phyloP scores from a whole-genome alignment of 2,888 invertebrate genomes.

The Mallateleia sp. region DNA sequence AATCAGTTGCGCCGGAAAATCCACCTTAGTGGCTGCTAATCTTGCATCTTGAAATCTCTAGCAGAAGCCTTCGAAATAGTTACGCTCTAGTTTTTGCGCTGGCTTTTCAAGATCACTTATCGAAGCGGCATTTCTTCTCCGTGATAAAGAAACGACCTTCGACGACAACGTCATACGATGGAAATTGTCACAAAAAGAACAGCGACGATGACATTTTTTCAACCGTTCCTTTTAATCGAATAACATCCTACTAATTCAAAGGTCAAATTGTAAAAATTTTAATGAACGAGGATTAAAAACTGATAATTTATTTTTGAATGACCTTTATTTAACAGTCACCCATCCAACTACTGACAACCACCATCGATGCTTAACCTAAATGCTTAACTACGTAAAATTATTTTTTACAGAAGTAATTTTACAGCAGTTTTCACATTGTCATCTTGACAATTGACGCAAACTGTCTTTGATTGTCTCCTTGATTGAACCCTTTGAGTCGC shows the following conservation, averaged over 20 bases:
- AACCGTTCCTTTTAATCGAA: not conserved
- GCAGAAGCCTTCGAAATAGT: conserved; percentile 47
- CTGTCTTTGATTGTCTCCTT: no score
- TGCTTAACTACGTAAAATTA: no score
- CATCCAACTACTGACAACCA: no score
- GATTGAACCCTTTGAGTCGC: conserved; percentile 42
- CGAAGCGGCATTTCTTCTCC: conserved; percentile 57
- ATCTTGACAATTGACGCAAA: no score
- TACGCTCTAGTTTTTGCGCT: conserved; percentile 48
- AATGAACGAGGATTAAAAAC: no score
- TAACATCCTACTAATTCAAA: no score
- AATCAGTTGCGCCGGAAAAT: conserved; percentile 48
- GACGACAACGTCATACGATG: conserved; percentile 17
- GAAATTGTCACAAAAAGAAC: conserved; percentile 53
- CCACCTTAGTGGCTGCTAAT: conserved; percentile 4
- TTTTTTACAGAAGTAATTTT: no score
- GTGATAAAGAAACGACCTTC: conserved; percentile 71
- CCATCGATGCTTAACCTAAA: no score
- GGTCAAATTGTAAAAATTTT: no score
- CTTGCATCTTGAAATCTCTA: conserved; percentile 26
- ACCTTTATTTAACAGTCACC: no score
- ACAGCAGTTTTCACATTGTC: no score
- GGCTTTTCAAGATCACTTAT: conserved; percentile 63
- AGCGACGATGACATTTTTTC: conserved; percentile 3
- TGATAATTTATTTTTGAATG: no score